Conservation (phyloP, 2,113 vertebrate species). For the Daubentonia madagascariensis region DNA sequence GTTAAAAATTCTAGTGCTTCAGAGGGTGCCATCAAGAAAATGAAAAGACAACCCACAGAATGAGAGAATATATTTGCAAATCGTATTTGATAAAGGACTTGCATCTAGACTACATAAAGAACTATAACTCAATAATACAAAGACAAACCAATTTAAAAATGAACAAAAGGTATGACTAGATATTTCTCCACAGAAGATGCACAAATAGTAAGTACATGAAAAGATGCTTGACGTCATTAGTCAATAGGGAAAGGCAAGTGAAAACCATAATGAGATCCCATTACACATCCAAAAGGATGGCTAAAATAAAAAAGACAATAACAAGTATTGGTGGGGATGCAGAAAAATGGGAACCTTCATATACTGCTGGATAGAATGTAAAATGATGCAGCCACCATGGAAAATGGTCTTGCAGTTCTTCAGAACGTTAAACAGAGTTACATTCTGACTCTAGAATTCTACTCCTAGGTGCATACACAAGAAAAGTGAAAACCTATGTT, state of each 20-base stretch:
- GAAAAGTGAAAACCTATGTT: background rate
- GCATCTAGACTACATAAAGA: background rate
- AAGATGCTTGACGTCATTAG: background rate
- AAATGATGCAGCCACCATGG: background rate
- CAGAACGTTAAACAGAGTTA: background rate
- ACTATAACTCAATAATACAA: background rate
- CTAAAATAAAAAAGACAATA: background rate
- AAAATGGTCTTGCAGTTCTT: background rate
- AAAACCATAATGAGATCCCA: background rate
- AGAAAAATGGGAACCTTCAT: background rate
- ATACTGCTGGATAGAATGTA: background rate
- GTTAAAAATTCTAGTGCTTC: background rate
- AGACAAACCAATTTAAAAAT: background rate
- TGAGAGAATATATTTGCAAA: background rate
- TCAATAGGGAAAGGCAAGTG: background rate
- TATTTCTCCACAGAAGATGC: background rate
- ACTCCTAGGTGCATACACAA: background rate
- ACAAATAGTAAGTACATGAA: background rate
- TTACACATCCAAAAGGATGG: background rate
- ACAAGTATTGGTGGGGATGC: rapidly evolving
- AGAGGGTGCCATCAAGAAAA: background rate
- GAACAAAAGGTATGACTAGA: background rate
- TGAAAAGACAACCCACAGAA: background rate
- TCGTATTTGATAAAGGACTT: background rate
- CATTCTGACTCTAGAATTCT: background rate